Conservation (phyloP, 2,113 vertebrate genomes). For the Leucopsar rothschildi region DNA sequence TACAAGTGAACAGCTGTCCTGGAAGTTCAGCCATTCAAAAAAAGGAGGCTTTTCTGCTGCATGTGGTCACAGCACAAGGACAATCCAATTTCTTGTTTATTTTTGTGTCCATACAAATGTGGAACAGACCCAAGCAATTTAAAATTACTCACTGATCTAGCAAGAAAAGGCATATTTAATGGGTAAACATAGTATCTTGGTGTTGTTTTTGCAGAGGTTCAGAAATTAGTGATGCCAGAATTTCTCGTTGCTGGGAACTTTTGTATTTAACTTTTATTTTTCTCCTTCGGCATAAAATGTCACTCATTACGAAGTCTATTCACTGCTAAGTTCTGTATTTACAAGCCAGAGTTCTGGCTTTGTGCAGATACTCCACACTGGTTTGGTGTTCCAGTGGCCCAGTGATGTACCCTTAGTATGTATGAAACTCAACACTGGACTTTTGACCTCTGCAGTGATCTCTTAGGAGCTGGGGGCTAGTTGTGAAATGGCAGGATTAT, state of each 20-base stretch:
- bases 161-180: background rate
- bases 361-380: background rate
- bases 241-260: background rate
- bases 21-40: background rate
- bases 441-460: background rate
- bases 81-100: background rate
- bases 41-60: background rate
- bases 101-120: background rate
- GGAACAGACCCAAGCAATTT: background rate
- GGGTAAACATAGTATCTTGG: background rate
- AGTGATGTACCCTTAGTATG: background rate
- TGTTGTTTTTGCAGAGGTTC: background rate
- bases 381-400: background rate
- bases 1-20: background rate
- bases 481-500: background rate
- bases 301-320: background rate
- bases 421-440: background rate
- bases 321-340: background rate
- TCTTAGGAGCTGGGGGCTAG: background rate
- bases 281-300: background rate
- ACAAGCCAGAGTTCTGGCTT: background rate
- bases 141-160: background rate
- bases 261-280: background rate
- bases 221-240: background rate
- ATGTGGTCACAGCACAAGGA: background rate